Percentiles rank a stretch among this genome's conserved stretches.
Conservation (phyloP, 2,113 vertebrate species). For the Zingel zingel region DNA sequence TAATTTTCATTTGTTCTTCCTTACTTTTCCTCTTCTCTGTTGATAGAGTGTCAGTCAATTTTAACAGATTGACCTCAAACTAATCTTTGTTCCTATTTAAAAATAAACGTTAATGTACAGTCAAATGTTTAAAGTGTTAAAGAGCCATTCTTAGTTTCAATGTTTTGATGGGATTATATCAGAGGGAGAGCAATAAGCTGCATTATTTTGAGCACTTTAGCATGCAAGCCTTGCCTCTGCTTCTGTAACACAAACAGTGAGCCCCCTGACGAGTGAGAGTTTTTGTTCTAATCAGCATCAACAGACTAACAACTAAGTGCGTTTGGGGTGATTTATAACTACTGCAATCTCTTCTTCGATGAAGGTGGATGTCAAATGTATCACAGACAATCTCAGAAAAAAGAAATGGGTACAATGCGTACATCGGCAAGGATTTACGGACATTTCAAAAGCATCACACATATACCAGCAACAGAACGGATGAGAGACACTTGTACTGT, state of each 20-base stretch:
- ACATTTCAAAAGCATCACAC: too few relatives aligned
- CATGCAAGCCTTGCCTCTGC: not conserved
- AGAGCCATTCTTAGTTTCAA: not conserved
- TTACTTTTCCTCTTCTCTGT: not conserved
- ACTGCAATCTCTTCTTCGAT: not conserved
- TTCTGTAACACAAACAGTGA: not conserved
- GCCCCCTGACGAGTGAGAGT: slow-evolving; percentile 27
- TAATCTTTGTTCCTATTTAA: not conserved
- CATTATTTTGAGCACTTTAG: slow-evolving; percentile 16
- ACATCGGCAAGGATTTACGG: too few relatives aligned
- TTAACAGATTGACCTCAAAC: not conserved
- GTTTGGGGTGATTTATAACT: not conserved
- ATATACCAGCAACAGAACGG: too few relatives aligned
- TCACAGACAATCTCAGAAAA: too few relatives aligned
- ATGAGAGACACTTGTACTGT: too few relatives aligned
- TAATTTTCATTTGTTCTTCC: not conserved
- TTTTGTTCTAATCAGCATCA: slow-evolving; percentile 38
- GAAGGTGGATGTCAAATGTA: not conserved
- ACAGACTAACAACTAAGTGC: not conserved
- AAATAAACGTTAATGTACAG: not conserved
- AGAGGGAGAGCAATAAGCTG: slow-evolving; percentile 5
- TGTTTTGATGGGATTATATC: not conserved
- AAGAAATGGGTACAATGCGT: too few relatives aligned
- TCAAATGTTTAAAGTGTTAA: not conserved
- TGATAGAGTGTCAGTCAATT: not conserved